phyloP scores from a whole-genome alignment of 2,797 vertebrate species.

The Babyrousa celebensis region DNA sequence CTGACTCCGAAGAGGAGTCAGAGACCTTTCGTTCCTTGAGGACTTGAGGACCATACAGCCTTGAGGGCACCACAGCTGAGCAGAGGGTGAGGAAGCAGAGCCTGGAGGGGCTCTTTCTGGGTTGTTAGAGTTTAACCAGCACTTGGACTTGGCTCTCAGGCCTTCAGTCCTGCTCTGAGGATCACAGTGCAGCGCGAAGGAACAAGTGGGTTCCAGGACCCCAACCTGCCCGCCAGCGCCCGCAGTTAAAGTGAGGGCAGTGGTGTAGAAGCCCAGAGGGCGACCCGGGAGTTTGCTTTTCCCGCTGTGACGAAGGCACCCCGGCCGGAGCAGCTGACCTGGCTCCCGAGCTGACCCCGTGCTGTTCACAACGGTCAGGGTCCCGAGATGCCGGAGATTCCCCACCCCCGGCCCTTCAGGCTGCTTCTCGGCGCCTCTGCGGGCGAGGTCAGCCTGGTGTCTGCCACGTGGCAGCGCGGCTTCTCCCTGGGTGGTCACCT shows the following conservation, averaged over 20 bases:
- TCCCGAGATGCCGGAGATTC: accelerated
- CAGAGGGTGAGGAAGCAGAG: accelerated
- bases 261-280: background rate
- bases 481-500: background rate
- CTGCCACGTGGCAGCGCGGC: background rate
- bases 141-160: background rate
- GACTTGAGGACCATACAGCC: background rate
- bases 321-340: background rate
- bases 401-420: background rate
- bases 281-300: accelerated
- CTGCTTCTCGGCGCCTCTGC: background rate
- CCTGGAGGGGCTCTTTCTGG: background rate
- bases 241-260: accelerated
- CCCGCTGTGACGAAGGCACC: accelerated
- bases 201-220: background rate
- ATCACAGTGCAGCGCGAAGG: background rate
- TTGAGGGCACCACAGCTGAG: accelerated
- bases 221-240: background rate
- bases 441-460: too few species aligned
- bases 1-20: accelerated
- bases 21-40: background rate
- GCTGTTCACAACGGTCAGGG: accelerated
- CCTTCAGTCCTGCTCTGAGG: background rate
- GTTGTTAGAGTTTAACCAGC: background rate
- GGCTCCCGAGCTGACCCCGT: accelerated